A percentile compares a stretch with the other conserved stretches of the same genome.
These are phyloP conservation scores for Adelognathus sp. DNA, from an alignment of 2,888 invertebrate species.

Conservation along the genomic window DNA sequence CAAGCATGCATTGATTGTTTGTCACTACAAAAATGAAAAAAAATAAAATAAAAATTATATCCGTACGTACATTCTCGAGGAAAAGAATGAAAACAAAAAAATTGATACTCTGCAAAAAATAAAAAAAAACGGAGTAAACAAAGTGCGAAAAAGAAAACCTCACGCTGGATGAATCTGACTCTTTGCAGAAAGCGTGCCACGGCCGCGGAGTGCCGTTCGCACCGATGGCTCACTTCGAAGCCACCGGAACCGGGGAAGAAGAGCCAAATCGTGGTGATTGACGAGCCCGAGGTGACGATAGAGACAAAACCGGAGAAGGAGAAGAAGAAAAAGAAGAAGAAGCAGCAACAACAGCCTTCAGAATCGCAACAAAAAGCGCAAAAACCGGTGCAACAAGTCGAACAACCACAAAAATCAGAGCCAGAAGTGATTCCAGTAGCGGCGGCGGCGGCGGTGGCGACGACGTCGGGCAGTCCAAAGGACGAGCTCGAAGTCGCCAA, in stretches of 20 bases:
- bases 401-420: constrained; percentile 5
- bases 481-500: constrained; percentile 88
- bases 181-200: constrained; percentile 90
- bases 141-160: constrained; percentile 49
- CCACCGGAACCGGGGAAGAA: constrained; percentile 76
- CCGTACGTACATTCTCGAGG: background rate
- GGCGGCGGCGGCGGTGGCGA: constrained; percentile 41
- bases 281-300: constrained; percentile 68
- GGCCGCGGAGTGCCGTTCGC: constrained; percentile 90
- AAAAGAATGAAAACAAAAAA: constrained; percentile 44
- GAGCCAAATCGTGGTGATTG: constrained; percentile 59
- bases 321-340: constrained; percentile 20
- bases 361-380: no score
- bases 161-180: constrained; percentile 74
- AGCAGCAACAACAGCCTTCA: background rate
- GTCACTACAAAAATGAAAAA: background rate
- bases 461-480: constrained; percentile 63
- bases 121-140: constrained; percentile 43
- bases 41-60: constrained; percentile 3
- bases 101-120: constrained; percentile 53
- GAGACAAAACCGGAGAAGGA: constrained; percentile 61
- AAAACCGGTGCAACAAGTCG: no score
- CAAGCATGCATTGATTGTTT: constrained; percentile 43
- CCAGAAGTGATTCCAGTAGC: constrained; percentile 6
- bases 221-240: constrained; percentile 91